Percentiles rank a stretch among this genome's conserved stretches.
phyloP scores from a whole-genome alignment of 2,888 invertebrate genomes.

The Oasisia sp. region DNA sequence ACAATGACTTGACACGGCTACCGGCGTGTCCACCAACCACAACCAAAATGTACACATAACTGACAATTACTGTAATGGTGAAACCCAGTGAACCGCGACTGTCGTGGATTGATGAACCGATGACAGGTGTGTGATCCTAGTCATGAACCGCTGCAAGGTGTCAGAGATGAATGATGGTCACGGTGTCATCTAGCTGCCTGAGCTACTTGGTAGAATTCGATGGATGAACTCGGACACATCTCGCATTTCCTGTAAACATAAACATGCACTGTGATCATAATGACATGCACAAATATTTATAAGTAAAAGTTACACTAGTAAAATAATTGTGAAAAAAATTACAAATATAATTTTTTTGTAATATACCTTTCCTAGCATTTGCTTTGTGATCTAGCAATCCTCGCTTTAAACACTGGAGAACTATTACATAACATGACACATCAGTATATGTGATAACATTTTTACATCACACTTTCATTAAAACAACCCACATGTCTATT shows the following conservation, averaged over 20 bases:
- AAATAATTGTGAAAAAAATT: no score
- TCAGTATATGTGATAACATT: no score
- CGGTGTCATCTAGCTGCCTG: background rate
- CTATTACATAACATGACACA: no score
- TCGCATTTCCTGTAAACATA: constrained; percentile 39
- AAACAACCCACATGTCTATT: no score
- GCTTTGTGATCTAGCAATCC: no score
- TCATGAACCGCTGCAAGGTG: background rate
- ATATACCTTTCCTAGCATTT: no score
- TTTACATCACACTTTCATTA: no score
- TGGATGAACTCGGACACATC: constrained; percentile 40
- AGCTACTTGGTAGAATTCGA: constrained; percentile 27
- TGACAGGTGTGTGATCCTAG: background rate
- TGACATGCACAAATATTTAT: no score
- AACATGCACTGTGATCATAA: background rate
- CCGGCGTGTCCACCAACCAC: background rate
- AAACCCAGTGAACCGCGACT: background rate
- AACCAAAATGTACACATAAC: background rate
- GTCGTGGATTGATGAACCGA: background rate
- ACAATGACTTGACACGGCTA: background rate
- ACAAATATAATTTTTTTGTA: no score
- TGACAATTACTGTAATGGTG: background rate
- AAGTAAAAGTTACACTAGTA: no score
- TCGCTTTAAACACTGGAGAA: no score
- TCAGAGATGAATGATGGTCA: background rate